These are phyloP conservation scores for Deilephila porcellus DNA, from an alignment of 2,888 invertebrate genomes.

Conservation along the genomic window DNA sequence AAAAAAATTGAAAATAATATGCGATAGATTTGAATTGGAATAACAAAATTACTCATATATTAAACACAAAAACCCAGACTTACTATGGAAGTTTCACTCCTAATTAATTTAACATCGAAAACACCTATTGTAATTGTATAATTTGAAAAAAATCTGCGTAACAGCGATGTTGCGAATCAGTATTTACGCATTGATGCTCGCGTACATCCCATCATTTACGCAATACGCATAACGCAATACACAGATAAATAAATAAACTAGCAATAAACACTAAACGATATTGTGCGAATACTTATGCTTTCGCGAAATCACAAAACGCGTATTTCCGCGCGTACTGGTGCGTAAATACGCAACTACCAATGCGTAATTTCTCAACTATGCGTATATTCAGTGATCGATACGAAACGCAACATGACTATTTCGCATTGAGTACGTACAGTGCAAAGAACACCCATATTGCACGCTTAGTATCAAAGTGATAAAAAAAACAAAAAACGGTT, in stretches of 20 bases:
- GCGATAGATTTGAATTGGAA: no score
- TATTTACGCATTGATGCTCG: slow-evolving; percentile 19
- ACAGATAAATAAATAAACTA: slow-evolving; percentile 1
- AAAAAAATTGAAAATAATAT: no score
- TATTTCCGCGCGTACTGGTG: not conserved
- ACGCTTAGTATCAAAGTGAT: no score
- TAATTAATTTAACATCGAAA: not conserved
- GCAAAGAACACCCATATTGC: slow-evolving; percentile 11
- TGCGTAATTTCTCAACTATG: not conserved
- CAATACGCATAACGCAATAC: no score
- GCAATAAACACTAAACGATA: not conserved
- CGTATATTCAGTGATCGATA: slow-evolving; percentile 1
- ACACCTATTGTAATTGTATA: not conserved
- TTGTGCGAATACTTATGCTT: slow-evolving; percentile 16
- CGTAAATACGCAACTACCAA: not conserved
- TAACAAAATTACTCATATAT: no score
- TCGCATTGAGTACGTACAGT: slow-evolving; percentile 6
- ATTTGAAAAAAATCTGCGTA: slow-evolving; percentile 6
- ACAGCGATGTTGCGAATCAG: slow-evolving; percentile 6
- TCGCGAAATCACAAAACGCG: not conserved
- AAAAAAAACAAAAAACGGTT: no score
- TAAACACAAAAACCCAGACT: not conserved
- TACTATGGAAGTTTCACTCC: not conserved
- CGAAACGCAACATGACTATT: slow-evolving; percentile 19
- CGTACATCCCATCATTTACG: not conserved